Base-by-base conservation (phyloP, 37 sponge, comb jelly and placozoan species). In the Aphrocallistes beatrix region DNA sequence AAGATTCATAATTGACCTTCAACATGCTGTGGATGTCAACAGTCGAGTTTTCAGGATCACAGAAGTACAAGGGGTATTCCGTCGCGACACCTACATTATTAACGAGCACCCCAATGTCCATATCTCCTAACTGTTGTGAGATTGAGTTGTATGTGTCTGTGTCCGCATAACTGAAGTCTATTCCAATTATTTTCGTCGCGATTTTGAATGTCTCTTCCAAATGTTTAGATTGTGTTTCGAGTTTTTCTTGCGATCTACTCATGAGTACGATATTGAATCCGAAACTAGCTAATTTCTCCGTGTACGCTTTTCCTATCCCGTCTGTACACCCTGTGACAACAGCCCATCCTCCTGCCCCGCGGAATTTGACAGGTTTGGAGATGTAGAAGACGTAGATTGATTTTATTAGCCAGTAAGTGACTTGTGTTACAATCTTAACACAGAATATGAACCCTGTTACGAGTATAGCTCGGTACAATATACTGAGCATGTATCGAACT, bases 171-270 rank as follows among this genome's bases (percentile, higher is more conserved):
- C 75, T 28, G 75, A 60, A 60, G n/a, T 60, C 75, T 3, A 60
- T 60, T 28, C 34, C n/a, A 60, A 60, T 60, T 8, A 60, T 60
- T 25, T 25, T 3, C 8, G 75, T 60, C n/a, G 10, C 3, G 3
- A 60, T 60, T 60, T 60, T 21, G 34, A 25, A 60, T 60, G 10
- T 60, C n/a, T 60, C 75, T 60, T 32, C n/a, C 8, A 60, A 28
- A 19, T 19, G n/a, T 19, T 19, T 30, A 32, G 75, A 60, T 60
- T 60, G 75, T 60, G 25, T 60, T 60, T 60, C 75, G 8, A 60
- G 75, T 60, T 60, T 60, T 60, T 60, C 75, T 60, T 60, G 75
- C n/a, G 75, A 19, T 60, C 75, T 60, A 13, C 75, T 60, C 21
- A 60, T 19, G 28, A 60, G 34, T 25, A 60, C 75, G 10, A 60